phyloP scores from a whole-genome alignment of 2,113 vertebrate species.

The Sterna hirundo region DNA sequence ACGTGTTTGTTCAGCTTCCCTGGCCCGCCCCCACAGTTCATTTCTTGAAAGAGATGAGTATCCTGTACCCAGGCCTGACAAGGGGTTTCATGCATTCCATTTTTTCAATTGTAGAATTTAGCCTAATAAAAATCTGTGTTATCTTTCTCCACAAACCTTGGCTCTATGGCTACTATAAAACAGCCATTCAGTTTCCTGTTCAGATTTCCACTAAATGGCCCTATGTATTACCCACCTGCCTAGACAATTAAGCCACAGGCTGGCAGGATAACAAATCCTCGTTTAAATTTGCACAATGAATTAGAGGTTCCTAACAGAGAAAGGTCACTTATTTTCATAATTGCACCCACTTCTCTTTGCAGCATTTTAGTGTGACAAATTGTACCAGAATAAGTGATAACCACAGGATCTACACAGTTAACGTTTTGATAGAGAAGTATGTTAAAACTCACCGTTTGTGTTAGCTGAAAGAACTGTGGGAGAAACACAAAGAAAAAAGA shows the following conservation, averaged over 20 bases:
- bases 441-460: constrained; percentile 84
- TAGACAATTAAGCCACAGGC: not conserved
- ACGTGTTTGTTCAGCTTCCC: not conserved
- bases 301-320: not conserved
- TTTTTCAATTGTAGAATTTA: not conserved
- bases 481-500: not conserved
- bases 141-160: not conserved
- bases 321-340: not conserved
- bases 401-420: not conserved
- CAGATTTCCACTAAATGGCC: not conserved
- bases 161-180: not conserved
- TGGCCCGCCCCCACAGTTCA: rapidly evolving
- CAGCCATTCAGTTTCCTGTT: not conserved
- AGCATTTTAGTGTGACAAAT: not conserved
- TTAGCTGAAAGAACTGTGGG: constrained; percentile 85
- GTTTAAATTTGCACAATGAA: not conserved
- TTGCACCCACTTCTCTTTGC: not conserved
- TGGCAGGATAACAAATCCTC: not conserved
- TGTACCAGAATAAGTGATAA: not conserved
- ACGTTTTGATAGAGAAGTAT: not conserved
- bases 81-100: not conserved
- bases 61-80: not conserved
- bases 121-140: not conserved
- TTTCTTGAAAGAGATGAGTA: not conserved
- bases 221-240: not conserved